These are phyloP conservation scores for Harpagoxenus sublaevis DNA, from an alignment of 2,888 invertebrate genomes.

Conservation along the genomic window DNA sequence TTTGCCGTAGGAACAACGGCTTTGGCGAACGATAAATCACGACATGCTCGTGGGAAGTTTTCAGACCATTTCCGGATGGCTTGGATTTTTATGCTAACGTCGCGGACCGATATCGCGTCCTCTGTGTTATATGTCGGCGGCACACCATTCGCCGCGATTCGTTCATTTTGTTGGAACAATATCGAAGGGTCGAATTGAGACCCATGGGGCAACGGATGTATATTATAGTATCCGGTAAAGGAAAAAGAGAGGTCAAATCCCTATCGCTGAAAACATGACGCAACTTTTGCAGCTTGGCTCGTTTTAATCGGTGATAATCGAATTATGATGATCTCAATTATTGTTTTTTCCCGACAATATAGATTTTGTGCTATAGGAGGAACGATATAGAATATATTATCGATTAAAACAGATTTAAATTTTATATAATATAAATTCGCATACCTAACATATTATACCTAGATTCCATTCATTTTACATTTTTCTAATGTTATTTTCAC, in stretches of 20 bases:
- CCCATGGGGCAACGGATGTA: constrained; percentile 25
- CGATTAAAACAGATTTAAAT: not conserved
- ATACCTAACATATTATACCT: not conserved
- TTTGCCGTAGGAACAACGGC: constrained; percentile 53
- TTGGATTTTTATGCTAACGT: constrained; percentile 82
- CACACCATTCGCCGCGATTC: not conserved
- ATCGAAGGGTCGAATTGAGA: constrained; percentile 31
- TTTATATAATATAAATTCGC: not conserved
- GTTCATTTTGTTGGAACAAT: constrained; percentile 41
- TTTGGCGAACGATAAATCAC: constrained; percentile 78
- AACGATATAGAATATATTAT: not conserved
- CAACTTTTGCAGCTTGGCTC: constrained; percentile 1
- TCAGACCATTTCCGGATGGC: constrained; percentile 71
- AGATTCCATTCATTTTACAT: not conserved
- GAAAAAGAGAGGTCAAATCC: not conserved
- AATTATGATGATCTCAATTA: not conserved
- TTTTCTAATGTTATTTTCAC: not conserved
- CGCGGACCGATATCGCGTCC: constrained; percentile 53
- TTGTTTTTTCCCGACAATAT: not conserved
- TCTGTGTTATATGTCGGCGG: constrained; percentile 26
- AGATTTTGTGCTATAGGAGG: not conserved
- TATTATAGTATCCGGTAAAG: constrained; percentile 26
- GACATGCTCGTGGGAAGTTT: constrained; percentile 76
- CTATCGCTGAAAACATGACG: constrained; percentile 10
- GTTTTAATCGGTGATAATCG: not conserved